phyloP scores from a whole-genome alignment of 2,888 invertebrate genomes.

The Pseudococcus jackbeardsleyi region DNA sequence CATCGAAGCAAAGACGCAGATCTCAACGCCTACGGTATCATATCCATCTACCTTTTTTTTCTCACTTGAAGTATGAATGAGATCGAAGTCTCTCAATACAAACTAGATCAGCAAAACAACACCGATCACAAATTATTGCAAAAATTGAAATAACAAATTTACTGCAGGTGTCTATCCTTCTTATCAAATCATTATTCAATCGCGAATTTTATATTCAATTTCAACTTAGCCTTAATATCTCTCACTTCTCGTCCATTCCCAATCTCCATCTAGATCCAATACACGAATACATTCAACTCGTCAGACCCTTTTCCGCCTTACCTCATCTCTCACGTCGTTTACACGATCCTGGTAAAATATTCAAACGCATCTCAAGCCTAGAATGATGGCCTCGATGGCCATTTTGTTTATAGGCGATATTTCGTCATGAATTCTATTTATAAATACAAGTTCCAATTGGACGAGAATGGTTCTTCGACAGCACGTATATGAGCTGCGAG shows the following conservation, averaged over 20 bases:
- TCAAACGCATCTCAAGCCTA: neutral
- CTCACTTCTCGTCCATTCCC: too few relatives aligned
- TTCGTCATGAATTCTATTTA: constrained; percentile 55
- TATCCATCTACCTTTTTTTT: neutral
- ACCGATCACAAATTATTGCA: too few relatives aligned
- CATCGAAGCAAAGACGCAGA: neutral
- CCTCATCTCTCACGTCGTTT: neutral
- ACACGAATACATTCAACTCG: too few relatives aligned
- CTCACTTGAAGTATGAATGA: too few relatives aligned
- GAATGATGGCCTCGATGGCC: constrained; percentile 52
- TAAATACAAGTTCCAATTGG: constrained; percentile 47
- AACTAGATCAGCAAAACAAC: too few relatives aligned
- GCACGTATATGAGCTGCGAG: constrained; percentile 9
- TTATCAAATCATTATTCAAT: too few relatives aligned
- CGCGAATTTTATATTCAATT: too few relatives aligned
- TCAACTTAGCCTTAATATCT: too few relatives aligned
- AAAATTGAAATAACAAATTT: too few relatives aligned
- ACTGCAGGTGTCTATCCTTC: too few relatives aligned
- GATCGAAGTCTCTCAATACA: too few relatives aligned
- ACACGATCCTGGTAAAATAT: neutral
- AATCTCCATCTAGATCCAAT: too few relatives aligned
- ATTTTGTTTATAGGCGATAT: constrained; percentile 50
- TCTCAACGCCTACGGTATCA: neutral
- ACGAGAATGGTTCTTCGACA: constrained; percentile 5
- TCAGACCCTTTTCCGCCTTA: neutral